Evolutionary conservation across 2,888 invertebrate genomes (phyloP), one percentile per base, ranked within the genome.

Genomic region (Stratiomys singularior): DNA sequence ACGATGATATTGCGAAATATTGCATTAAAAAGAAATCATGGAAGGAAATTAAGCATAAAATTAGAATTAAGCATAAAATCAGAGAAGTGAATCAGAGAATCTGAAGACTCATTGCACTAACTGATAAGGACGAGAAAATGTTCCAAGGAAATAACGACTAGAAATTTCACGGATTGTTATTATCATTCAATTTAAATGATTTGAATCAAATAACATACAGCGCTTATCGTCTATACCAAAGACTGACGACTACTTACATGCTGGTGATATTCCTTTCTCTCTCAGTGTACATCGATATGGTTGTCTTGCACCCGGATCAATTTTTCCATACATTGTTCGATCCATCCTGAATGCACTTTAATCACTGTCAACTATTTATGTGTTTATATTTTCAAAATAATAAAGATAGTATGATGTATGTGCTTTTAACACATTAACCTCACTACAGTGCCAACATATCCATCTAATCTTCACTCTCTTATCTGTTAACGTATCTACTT

Each of bases 241-340:
- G 37, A 5, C 9, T 37, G 3, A 37, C 3, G 9, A 5, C 9
- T 85, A 93, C 95, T 95, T 90, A 95, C 95, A 95, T 89, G 94
- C 95, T 83, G 95, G 95, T 83, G 93, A 92, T 82, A 93, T 93
- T 84, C 94, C 94, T 88, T 94, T 93, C 88, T 92, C 90, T 87
- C 91, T 93, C 86, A 94, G 90, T 76, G 94, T 92, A 86, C 95
- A 94, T 87, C 94, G 92, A 88, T 94, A 96, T 76, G 96, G 95
- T 84, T 94, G 93, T 87, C 95, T 92, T 85, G 93, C 93, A 84
- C 94, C 94, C 76, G 94, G 95, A 86, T 92, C 91, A 85, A 94
- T 91, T 89, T 95, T 95, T 82, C 95, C 95, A 87, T 96, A 96
- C 94, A 95, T 95, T 86, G 94, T 93, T 86, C 95, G 91, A 90